Evolutionary conservation across 2,888 invertebrate genomes (phyloP).

Genomic region (Monoplex corrugatus): DNA sequence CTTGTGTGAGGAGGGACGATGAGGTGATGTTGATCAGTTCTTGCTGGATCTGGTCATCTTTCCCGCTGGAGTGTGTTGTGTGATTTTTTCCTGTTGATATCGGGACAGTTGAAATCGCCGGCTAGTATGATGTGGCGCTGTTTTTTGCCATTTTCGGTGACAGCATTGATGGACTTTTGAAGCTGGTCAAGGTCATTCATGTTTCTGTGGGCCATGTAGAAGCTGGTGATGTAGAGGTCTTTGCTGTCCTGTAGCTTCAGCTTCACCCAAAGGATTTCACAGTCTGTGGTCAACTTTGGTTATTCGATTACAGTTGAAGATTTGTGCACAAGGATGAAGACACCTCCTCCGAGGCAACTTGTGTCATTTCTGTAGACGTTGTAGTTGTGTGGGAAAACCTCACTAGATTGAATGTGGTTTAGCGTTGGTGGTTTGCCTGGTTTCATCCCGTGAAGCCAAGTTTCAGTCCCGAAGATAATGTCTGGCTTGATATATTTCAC

Average conservation of each 20-base stretch:
- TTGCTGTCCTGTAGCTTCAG: background rate
- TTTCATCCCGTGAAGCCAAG: background rate
- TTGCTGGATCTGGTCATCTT: background rate
- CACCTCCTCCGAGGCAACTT: background rate
- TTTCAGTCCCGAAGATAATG: background rate
- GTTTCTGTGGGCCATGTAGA: conserved; percentile 4
- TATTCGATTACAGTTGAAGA: background rate
- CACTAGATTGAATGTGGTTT: background rate
- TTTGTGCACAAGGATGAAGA: background rate
- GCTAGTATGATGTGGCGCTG: conserved; percentile 15
- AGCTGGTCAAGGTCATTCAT: conserved; percentile 12
- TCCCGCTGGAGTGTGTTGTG: conserved; percentile 10
- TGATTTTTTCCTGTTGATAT: conserved; percentile 18
- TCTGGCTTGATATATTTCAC: conserved; percentile 14
- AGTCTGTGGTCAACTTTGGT: conserved; percentile 3
- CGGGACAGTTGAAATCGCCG: conserved; percentile 19
- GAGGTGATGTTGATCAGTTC: background rate
- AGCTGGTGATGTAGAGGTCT: background rate
- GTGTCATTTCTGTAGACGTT: background rate
- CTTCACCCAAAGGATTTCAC: conserved; percentile 3
- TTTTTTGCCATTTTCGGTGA: conserved; percentile 9
- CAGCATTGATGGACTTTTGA: background rate
- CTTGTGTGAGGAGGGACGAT: background rate
- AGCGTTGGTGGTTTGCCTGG: conserved; percentile 6
- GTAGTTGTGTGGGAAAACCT: background rate